Percentiles rank a stretch among this genome's conserved stretches.
These are phyloP conservation scores for Muschampia plurimacula DNA, from an alignment of 2,888 invertebrate species.

Conservation along the genomic window DNA sequence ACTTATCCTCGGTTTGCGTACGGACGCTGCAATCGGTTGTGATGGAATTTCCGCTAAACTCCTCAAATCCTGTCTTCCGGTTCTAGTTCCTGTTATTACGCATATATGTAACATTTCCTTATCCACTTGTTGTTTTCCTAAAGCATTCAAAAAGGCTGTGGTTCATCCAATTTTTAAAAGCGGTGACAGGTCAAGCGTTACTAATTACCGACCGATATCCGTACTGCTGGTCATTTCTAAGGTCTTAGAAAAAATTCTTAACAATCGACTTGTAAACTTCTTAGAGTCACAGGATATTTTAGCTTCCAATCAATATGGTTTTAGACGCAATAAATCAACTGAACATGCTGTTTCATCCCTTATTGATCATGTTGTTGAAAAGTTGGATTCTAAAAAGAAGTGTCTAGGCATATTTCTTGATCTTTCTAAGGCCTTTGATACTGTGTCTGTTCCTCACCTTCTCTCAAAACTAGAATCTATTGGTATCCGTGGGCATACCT, in stretches of 20 bases:
- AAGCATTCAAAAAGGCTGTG: conserved; percentile 28
- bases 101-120: conserved; percentile 18
- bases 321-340: conserved; percentile 23
- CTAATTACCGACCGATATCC: conserved; percentile 40
- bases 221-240: conserved; percentile 37
- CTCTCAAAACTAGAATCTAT: conserved; percentile 6
- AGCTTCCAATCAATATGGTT: conserved; percentile 32
- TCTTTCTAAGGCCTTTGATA: conserved; percentile 39
- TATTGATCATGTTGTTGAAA: conserved; percentile 16
- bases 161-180: conserved; percentile 34
- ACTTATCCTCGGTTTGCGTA: conserved; percentile 12
- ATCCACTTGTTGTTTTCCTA: conserved; percentile 35
- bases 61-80: conserved; percentile 7
- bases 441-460: conserved; percentile 30
- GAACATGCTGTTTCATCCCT: conserved; percentile 31
- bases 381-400: conserved; percentile 34
- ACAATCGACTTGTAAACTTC: conserved; percentile 34
- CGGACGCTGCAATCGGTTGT: conserved; percentile 18
- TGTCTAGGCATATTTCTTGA: conserved; percentile 37
- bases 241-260: conserved; percentile 40
- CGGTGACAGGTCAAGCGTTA: conserved; percentile 33
- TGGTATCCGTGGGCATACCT: conserved; percentile 3
- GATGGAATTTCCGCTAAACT: conserved; percentile 15
- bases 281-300: conserved; percentile 22
- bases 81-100: conserved; percentile 4